Evolutionary conservation across 1,140 invertebrate species (phyloP).

Genomic region (Chironomus tepperi): DNA sequence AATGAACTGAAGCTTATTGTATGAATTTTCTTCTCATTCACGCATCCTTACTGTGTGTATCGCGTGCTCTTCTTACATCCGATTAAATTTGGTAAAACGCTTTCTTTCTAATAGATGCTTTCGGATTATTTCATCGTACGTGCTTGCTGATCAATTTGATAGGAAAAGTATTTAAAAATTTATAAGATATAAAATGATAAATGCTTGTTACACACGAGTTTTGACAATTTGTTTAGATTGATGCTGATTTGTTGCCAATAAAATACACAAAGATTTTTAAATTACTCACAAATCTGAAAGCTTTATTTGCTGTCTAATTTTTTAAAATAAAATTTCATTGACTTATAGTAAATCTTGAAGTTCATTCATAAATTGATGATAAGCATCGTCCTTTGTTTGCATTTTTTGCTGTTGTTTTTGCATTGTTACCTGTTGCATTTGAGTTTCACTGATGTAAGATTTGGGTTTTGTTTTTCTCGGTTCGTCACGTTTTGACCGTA

Average conservation of each 20-base stretch:
- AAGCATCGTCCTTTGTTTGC: constrained; percentile 93
- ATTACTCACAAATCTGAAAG: background rate
- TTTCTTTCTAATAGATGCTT: too few species aligned
- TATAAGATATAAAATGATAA: background rate
- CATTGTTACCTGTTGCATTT: constrained; percentile 39
- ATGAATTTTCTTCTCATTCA: too few species aligned
- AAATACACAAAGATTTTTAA: background rate
- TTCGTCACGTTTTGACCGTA: constrained; percentile 79
- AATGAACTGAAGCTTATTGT: too few species aligned
- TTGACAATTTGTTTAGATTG: background rate
- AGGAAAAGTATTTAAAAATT: too few species aligned
- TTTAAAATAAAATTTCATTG: background rate
- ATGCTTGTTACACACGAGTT: background rate
- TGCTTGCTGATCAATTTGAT: too few species aligned
- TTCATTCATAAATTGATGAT: constrained; percentile 97
- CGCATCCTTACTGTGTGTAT: too few species aligned
- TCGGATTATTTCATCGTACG: too few species aligned
- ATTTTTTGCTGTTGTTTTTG: constrained; percentile 40
- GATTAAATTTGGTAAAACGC: too few species aligned
- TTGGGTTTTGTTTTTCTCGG: constrained; percentile 41
- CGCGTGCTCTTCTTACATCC: too few species aligned
- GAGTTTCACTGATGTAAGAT: constrained; percentile 38
- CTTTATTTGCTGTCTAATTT: background rate
- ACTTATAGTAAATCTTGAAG: constrained; percentile 84
- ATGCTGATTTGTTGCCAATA: background rate